phyloP scores from a whole-genome alignment of 2,888 invertebrate genomes.

The Spialia ferax region DNA sequence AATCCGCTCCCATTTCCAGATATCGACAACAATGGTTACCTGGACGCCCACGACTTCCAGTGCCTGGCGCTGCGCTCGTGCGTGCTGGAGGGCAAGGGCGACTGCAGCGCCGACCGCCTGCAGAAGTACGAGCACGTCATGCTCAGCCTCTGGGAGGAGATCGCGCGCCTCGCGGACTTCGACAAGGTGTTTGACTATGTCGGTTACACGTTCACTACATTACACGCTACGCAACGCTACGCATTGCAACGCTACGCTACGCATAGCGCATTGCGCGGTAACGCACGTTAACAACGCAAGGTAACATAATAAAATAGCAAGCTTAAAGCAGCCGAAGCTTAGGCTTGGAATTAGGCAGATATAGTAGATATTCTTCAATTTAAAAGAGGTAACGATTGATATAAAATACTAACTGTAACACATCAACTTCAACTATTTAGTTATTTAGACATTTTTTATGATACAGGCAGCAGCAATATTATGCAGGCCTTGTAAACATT shows the following conservation, averaged over 20 bases:
- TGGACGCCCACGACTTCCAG: slow-evolving; percentile 94
- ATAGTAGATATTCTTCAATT: background rate
- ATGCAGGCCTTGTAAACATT: too few relatives aligned
- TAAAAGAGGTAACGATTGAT: background rate
- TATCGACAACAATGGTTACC: slow-evolving; percentile 94
- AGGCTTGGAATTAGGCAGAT: background rate
- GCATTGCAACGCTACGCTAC: slow-evolving; percentile 39
- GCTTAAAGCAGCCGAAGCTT: background rate
- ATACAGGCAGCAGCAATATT: too few relatives aligned
- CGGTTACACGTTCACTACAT: slow-evolving; percentile 72
- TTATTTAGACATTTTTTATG: too few relatives aligned
- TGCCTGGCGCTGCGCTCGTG: slow-evolving; percentile 94
- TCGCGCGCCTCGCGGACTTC: slow-evolving; percentile 94
- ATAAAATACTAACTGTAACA: too few relatives aligned
- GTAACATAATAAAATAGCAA: background rate
- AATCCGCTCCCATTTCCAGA: slow-evolving; percentile 80
- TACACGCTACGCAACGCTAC: slow-evolving; percentile 52
- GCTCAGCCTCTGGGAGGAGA: slow-evolving; percentile 95
- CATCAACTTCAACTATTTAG: too few relatives aligned
- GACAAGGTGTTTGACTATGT: slow-evolving; percentile 91
- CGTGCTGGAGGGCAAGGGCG: slow-evolving; percentile 93
- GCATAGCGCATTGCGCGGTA: slow-evolving; percentile 17
- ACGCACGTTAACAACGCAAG: background rate
- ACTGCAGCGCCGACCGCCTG: slow-evolving; percentile 90
- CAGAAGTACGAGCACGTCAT: slow-evolving; percentile 94